These are phyloP conservation scores for Apogon hyalosoma DNA, from an alignment of 2,797 vertebrate species.

Conservation along the genomic window DNA sequence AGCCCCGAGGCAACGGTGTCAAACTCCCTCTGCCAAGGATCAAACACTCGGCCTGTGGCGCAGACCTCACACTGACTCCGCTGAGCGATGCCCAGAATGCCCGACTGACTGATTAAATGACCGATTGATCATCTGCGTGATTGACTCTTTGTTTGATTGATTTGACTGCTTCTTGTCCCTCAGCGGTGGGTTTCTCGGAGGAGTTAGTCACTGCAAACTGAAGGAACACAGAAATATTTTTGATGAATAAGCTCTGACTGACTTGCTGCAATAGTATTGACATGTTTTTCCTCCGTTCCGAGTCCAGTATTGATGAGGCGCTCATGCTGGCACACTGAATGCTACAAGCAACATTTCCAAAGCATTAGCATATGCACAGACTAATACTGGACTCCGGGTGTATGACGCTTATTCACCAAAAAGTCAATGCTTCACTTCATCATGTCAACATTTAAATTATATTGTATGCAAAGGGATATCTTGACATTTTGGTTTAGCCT, in stretches of 20 bases:
- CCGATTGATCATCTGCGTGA: constrained; percentile 34
- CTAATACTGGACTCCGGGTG: constrained; percentile 13
- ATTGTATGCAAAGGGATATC: constrained; percentile 46
- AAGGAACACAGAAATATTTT: constrained; percentile 27
- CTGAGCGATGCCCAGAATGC: constrained; percentile 9
- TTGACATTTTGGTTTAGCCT: constrained; percentile 44
- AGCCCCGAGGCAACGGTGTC: constrained; percentile 42
- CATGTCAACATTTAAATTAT: constrained; percentile 30
- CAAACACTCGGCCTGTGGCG: constrained; percentile 42
- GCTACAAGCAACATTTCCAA: constrained; percentile 21
- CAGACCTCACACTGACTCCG: constrained; percentile 30
- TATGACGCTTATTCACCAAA: constrained; percentile 53
- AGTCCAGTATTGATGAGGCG: constrained; percentile 14
- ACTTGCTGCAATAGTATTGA: constrained; percentile 3
- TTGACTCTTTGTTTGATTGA: constrained; percentile 39
- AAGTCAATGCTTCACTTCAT: constrained; percentile 39
- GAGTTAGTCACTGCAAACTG: constrained; percentile 28
- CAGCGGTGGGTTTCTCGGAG: constrained; percentile 40
- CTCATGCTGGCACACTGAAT: constrained; percentile 32
- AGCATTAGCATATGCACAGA: constrained; percentile 26
- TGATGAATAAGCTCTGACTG: constrained; percentile 46
- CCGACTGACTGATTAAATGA: constrained; percentile 21
- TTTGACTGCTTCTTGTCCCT: constrained; percentile 60
- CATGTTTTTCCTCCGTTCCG: background rate
- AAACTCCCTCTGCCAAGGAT: constrained; percentile 50